phyloP scores from a whole-genome alignment of 1,140 invertebrate genomes.

The Ephestia elutella region DNA sequence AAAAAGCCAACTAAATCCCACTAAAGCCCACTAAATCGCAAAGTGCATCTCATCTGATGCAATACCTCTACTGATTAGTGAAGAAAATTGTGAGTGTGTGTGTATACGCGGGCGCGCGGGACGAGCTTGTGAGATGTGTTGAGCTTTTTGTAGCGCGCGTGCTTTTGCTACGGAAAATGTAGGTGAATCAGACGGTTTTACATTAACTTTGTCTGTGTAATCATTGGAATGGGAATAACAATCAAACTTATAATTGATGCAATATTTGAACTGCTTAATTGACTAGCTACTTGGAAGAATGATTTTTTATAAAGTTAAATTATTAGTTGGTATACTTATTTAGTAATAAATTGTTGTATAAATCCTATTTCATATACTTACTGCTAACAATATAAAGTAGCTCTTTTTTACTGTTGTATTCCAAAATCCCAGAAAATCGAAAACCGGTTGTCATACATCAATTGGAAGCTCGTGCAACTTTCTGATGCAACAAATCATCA shows the following conservation, averaged over 20 bases:
- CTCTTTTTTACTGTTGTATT: not conserved
- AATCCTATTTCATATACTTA: too few species aligned
- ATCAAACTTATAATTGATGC: too few species aligned
- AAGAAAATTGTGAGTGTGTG: slow-evolving; percentile 23
- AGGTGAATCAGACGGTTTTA: too few species aligned
- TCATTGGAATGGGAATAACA: too few species aligned
- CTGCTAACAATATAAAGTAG: not conserved
- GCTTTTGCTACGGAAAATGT: not conserved
- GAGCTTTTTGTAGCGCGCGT: not conserved
- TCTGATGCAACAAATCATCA: slow-evolving; percentile 30
- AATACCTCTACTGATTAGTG: slow-evolving; percentile 21
- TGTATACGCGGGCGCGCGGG: not conserved
- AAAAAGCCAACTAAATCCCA: too few species aligned
- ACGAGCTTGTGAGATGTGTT: not conserved
- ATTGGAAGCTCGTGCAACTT: slow-evolving; percentile 7
- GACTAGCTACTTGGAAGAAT: too few species aligned
- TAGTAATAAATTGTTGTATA: too few species aligned
- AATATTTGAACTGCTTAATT: too few species aligned
- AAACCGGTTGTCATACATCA: not conserved
- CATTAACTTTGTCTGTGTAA: too few species aligned
- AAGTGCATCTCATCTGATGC: slow-evolving; percentile 25
- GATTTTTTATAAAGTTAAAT: too few species aligned
- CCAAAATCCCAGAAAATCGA: not conserved
- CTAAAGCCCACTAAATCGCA: too few species aligned
- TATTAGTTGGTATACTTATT: too few species aligned